These are phyloP conservation scores for Zenarchopterus dispar DNA, from an alignment of 2,797 vertebrate genomes.

Conservation along the genomic window DNA sequence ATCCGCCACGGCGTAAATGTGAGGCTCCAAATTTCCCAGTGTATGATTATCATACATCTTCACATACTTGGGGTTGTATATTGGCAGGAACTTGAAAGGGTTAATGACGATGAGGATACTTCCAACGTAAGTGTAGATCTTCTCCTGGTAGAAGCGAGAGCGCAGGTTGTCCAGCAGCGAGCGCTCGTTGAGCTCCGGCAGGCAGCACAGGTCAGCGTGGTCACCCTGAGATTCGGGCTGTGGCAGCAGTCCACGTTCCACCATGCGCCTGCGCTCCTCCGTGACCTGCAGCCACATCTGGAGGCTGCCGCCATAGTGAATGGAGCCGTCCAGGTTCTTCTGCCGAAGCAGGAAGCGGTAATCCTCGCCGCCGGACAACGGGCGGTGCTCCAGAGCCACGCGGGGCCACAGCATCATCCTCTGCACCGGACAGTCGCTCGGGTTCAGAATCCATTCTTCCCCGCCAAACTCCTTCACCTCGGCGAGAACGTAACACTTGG, in stretches of 20 bases:
- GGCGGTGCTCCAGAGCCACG: conserved; percentile 92
- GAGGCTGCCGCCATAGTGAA: conserved; percentile 93
- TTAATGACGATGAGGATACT: conserved; percentile 98
- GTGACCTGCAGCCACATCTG: conserved; percentile 97
- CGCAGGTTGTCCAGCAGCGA: conserved; percentile 95
- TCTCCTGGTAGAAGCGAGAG: conserved; percentile 94
- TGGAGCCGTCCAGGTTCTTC: conserved; percentile 97
- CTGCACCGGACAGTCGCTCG: conserved; percentile 94
- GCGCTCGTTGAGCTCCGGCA: conserved; percentile 94
- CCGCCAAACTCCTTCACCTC: conserved; percentile 99
- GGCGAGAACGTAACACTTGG: conserved; percentile 93
- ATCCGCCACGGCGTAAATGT: conserved; percentile 97
- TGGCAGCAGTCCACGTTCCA: conserved; percentile 94
- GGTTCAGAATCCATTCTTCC: conserved; percentile 99
- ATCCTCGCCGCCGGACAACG: conserved; percentile 88
- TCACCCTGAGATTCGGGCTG: conserved; percentile 91
- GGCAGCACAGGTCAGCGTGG: conserved; percentile 90
- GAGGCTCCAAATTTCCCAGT: conserved; percentile 93
- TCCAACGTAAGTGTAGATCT: conserved; percentile 97
- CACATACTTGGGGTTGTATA: conserved; percentile 99
- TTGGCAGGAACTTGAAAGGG: conserved; percentile 97
- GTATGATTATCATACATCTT: conserved; percentile 99
- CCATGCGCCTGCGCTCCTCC: conserved; percentile 90
- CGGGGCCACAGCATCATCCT: conserved; percentile 99
- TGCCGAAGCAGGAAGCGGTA: conserved; percentile 96